Evolutionary conservation across 2,888 invertebrate genomes (phyloP).

Genomic region (Timandra comae): DNA sequence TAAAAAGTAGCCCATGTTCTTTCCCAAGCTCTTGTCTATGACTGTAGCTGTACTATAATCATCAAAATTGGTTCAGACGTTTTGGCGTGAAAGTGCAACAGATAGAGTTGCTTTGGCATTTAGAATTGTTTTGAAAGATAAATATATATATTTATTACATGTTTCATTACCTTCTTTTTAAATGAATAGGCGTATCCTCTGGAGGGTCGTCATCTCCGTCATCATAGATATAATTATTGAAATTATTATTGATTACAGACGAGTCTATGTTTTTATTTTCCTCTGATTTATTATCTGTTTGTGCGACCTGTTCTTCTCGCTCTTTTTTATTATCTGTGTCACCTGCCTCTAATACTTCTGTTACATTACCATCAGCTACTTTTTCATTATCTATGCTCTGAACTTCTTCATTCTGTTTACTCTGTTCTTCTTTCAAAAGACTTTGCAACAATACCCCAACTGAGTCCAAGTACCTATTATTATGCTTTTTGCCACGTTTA

Average conservation of each 20-base stretch:
- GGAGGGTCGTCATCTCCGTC: slow-evolving; percentile 72
- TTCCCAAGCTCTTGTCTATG: too few species aligned
- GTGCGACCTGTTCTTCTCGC: slow-evolving; percentile 17
- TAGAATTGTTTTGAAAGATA: slow-evolving; percentile 2
- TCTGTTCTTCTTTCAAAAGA: slow-evolving; percentile 65
- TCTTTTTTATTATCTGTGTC: slow-evolving; percentile 30
- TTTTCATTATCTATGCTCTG: slow-evolving; percentile 2
- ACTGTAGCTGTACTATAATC: too few species aligned
- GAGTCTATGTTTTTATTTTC: slow-evolving; percentile 21
- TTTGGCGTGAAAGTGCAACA: too few species aligned
- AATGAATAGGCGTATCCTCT: slow-evolving; percentile 64
- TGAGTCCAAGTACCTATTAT: slow-evolving; percentile 57
- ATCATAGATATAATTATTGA: slow-evolving; percentile 37
- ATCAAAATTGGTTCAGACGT: too few species aligned
- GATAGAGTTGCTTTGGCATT: too few species aligned
- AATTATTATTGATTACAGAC: slow-evolving; percentile 28
- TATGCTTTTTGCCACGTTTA: slow-evolving; percentile 43
- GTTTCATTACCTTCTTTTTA: slow-evolving; percentile 70
- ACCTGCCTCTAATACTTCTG: slow-evolving; percentile 38
- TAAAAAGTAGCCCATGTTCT: too few species aligned
- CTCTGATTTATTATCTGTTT: slow-evolving; percentile 18
- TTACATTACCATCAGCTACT: slow-evolving; percentile 11
- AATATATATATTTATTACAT: slow-evolving; percentile 2
- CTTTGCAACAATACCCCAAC: slow-evolving; percentile 77
- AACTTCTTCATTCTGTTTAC: slow-evolving; percentile 25